phyloP scores from a whole-genome alignment of 2,888 invertebrate species.

The Cantharis rustica region DNA sequence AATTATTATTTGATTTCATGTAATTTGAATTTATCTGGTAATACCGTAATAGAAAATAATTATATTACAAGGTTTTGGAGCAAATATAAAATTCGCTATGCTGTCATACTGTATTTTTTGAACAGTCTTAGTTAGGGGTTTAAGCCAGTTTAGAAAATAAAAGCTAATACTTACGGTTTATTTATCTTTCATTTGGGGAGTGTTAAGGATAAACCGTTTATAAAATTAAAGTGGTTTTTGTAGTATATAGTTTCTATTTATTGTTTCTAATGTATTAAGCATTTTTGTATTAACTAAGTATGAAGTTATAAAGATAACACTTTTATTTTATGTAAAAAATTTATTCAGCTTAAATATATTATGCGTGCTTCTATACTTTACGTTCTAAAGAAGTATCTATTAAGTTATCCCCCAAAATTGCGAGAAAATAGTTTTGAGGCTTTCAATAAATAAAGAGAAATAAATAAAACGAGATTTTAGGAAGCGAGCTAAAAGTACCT shows the following conservation, averaged over 20 bases:
- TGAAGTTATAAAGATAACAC: not conserved
- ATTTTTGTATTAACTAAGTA: not conserved
- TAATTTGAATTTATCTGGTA: not conserved
- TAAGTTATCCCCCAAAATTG: not conserved
- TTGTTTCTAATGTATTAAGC: not conserved
- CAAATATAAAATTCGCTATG: not conserved
- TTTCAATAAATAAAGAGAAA: constrained; percentile 21
- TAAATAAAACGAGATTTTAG: constrained; percentile 24
- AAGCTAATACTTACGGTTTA: not conserved
- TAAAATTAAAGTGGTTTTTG: not conserved
- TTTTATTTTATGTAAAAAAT: not conserved
- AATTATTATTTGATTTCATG: not conserved
- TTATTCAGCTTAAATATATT: not conserved
- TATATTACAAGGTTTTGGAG: not conserved
- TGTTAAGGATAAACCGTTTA: not conserved
- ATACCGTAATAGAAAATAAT: not conserved
- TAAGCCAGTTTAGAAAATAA: not conserved
- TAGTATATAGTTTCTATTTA: not conserved
- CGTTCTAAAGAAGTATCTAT: not conserved
- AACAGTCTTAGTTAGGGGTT: not conserved
- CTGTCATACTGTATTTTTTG: not conserved
- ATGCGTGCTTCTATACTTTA: not conserved
- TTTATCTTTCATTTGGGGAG: not conserved
- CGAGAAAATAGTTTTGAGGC: constrained; percentile 10
- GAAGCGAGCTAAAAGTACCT: constrained; percentile 22